Base-by-base conservation (phyloP, 2,797 vertebrate species). In the Sphenopsis melanotis region DNA sequence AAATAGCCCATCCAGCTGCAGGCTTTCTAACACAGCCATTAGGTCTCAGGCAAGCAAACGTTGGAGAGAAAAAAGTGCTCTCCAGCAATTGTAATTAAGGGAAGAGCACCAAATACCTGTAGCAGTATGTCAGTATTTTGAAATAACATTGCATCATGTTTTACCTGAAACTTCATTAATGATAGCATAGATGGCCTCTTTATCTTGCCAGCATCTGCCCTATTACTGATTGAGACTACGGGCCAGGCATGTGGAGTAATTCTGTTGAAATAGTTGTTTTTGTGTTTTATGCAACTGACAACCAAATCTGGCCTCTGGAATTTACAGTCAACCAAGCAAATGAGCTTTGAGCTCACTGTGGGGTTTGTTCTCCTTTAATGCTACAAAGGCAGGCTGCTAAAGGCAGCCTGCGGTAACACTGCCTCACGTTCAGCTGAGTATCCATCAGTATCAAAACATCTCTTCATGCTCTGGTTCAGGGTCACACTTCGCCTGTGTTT, bases 121-220 rank as follows among this genome's bases (percentile, higher is more conserved):
- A 94, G 94, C 95, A 91, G 23, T 97, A 93, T 94, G 95, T 97
- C 92, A 96, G 94, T 83, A 90, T 96, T 96, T 97, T 97, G 96
- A 95, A 96, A 97, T 91, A 92, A 87, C 12, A 63, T 97, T 97
- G 95, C 95, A 89, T 97, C 96, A 97, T 94, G 50, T 96, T 97
- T 94, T 96, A 96, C 94, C 96, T 96, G 95, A 96, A 96, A 96
- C 96, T 96, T 96, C 86, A 96, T 97, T 96, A 96, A 95, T 95
- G 96, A 95, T 95, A 96, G 96, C 94, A 92, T 95, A 76, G 92
- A 96, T 94, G 92, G 94, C 86, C 81, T 95, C 90, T 89, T 96
- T 96, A 96, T 96, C 96, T 95, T 97, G 94, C 95, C 95, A 95
- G 68, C 92, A 96, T 96, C 95, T 95, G 87, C 94, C 83, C 63